Evolutionary conservation across 2,888 invertebrate genomes (phyloP), one percentile per base, ranked within the genome.

Genomic region (Toxonevra muliebris): DNA sequence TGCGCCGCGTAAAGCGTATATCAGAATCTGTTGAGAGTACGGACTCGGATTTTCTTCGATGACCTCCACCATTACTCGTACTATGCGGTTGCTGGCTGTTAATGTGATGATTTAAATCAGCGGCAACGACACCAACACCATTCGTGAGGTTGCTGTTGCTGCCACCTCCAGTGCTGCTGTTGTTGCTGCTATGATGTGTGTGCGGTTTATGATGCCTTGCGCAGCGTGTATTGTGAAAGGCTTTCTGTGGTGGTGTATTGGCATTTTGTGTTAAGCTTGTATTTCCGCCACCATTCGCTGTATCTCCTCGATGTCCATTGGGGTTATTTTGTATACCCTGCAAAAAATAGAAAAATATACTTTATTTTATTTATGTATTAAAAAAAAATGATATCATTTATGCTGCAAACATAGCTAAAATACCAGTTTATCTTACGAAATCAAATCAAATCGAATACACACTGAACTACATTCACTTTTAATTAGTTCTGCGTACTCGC

Each of bases 11-110:
- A 86, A 95, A 95, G 75, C 94, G 89, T 82, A 95, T 95, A 85
- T 95, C 94, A 77, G 94, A 95, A 87, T 94, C 93, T 74, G 93
- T 93, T 0, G 94, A 93, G 77, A 93, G 86, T 68, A 94, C 93
- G 45, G 94, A 94, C 84, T 93, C 93, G 50, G 94, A 91, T 74
- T 84, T 85, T 66, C 83, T 77, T 42, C 82, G 74, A 68, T 79
- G 78, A 13, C 77, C 73, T 50, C 74, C 73, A 68, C 76, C 75
- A 68, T 77, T 76, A 19, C 73, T 74, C 62, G 77, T 79, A 1
- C 60, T 50, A 42, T 64, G 81, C 42, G 69, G 30, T 7, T 30
- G 72, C 62, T 80, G 80, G 61, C 69, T 69, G 69, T 11, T 50
- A 42, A 58, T 52, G 20, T 64, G 69, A 48, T 70, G 65, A 54